A percentile compares a stretch with the other conserved stretches of the same genome.
Evolutionary conservation across 2,888 invertebrate genomes (phyloP).

Genomic region (Andricus quercusramuli): DNA sequence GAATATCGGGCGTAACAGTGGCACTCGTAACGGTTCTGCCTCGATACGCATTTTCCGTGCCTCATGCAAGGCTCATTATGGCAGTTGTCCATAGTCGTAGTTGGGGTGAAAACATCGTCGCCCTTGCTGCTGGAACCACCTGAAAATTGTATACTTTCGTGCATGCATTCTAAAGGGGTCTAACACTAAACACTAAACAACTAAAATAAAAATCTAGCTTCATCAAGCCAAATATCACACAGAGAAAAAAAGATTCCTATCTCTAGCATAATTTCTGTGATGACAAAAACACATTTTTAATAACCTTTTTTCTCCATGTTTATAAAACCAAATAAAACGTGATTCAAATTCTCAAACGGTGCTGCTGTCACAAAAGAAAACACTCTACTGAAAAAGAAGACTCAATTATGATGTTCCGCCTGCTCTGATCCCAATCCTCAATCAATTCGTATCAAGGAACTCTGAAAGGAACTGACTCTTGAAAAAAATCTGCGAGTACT

Average conservation of each 20-base stretch:
- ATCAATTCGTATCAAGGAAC: constrained; percentile 19
- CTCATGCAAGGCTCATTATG: constrained; percentile 90
- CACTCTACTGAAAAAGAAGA: not conserved
- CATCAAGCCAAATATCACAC: not conserved
- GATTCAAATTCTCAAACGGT: not conserved
- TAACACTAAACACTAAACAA: not conserved
- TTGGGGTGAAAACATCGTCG: constrained; percentile 65
- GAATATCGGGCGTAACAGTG: constrained; percentile 91
- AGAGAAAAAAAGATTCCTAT: not conserved
- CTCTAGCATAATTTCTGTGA: not conserved
- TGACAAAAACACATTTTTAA: not conserved
- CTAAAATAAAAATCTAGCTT: not conserved
- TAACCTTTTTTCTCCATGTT: not conserved
- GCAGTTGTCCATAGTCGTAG: constrained; percentile 84
- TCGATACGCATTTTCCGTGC: constrained; percentile 89
- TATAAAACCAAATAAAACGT: not conserved
- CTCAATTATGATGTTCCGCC: constrained; percentile 8
- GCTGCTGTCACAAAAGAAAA: not conserved
- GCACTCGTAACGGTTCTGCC: constrained; percentile 90
- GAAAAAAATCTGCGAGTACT: constrained; percentile 68
- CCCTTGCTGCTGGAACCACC: constrained; percentile 70
- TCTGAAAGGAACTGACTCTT: constrained; percentile 39
- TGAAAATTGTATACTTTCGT: constrained; percentile 66
- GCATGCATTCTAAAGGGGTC: constrained; percentile 65
- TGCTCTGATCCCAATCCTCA: not conserved